A percentile compares a stretch with the other conserved stretches of the same genome.
These are phyloP conservation scores for Saguinus midas DNA, from an alignment of 2,113 vertebrate genomes.

Conservation along the genomic window DNA sequence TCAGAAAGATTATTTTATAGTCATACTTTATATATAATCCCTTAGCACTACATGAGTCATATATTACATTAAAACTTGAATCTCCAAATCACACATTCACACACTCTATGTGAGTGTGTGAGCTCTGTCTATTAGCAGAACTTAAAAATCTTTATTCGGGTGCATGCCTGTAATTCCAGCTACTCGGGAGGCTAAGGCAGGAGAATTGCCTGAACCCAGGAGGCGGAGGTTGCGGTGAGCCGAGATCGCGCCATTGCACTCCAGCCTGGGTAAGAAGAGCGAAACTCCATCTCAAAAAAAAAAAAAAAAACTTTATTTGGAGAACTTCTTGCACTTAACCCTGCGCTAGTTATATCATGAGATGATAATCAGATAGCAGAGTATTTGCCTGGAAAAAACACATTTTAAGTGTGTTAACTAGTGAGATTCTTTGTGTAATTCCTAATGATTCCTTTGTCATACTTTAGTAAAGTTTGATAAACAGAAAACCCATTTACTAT, in stretches of 20 bases:
- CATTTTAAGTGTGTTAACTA: not conserved
- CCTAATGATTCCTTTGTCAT: not conserved
- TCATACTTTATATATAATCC: not conserved
- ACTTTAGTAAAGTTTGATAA: not conserved
- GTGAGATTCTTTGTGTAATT: not conserved
- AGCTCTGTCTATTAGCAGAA: not conserved
- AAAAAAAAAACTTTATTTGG: not conserved
- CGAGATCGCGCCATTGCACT: no score
- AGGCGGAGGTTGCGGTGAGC: no score
- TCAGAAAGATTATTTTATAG: conserved; percentile 21
- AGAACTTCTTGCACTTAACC: not conserved
- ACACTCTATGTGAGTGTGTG: not conserved
- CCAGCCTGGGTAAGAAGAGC: no score
- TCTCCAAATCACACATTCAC: not conserved
- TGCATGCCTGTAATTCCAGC: no score
- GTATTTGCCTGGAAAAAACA: not conserved
- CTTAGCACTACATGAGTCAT: not conserved
- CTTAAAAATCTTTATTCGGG: not conserved
- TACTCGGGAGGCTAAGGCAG: no score
- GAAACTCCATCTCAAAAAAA: no score
- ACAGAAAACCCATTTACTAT: not conserved
- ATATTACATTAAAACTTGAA: conserved; percentile 1
- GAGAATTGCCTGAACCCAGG: no score
- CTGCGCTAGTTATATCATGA: not conserved
- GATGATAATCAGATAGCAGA: not conserved